Base-by-base conservation (phyloP, 2,888 invertebrate species). In the Idaea aversata region DNA sequence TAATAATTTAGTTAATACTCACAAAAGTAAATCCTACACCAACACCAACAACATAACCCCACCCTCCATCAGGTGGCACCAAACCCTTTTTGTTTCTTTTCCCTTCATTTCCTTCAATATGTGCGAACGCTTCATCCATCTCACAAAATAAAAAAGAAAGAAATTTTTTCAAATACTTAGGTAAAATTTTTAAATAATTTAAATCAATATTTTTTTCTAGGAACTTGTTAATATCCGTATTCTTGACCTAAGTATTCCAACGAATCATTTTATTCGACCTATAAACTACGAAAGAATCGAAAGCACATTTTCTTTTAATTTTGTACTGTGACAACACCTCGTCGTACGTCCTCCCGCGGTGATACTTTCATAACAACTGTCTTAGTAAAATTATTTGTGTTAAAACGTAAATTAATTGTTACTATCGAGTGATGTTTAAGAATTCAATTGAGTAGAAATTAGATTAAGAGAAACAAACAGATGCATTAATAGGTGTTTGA, bases 11-110 rank as follows among this genome's bases (percentile, higher is more conserved):
- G 57, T 61, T 4, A 59, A 57, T 59, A 95, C 96, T 95, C 91
- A 97, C 96, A 82, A 96, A 96, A 59, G 96, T 95, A 69, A 96
- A 84, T 73, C 96, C 95, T 78, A 96, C 95, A 25, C 96, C 96
- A 10, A 96, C 77, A 57, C 96, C 95, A 15, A 97, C 94, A 63
- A 96, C 86, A 84, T 96, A 96, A 0, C 97, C 97, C 96, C 96
- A 97, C 0, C 97, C 97, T 5, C 97, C 97, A 75, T 96, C 96
- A 0, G 96, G 96, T 0, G 96, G 84, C 0, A 85, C 68, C 63
- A 82, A 62, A 5, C 87, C 79, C 68, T 82, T 87, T 65, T 83
- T 86, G 15, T 63, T 68, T 5, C 61, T 63, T 35, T 75, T 70
- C 57, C 67, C 77, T 10, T 60, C 69, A 69, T 74, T 76, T 62